Evolutionary conservation across 2,888 invertebrate genomes (phyloP).

Genomic region (Cheilosia vernalis): DNA sequence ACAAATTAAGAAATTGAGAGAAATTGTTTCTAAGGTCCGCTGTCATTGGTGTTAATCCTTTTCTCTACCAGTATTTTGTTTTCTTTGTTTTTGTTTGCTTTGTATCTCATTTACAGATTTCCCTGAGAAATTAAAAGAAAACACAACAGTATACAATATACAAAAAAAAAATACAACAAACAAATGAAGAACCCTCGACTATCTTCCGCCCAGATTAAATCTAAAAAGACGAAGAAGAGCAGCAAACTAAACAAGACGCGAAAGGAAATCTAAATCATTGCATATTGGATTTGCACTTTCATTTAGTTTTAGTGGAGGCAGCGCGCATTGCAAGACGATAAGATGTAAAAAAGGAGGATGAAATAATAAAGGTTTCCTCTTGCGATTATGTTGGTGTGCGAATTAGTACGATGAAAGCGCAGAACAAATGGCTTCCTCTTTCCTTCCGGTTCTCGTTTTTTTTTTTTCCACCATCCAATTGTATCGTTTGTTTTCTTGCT

Average conservation of each 20-base stretch:
- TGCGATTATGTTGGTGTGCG: constrained; percentile 36
- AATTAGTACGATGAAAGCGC: constrained; percentile 55
- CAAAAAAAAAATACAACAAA: neutral
- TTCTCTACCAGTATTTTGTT: neutral
- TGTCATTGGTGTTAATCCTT: constrained; percentile 11
- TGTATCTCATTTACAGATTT: constrained; percentile 33
- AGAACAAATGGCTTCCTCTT: constrained; percentile 62
- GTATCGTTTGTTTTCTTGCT: constrained; percentile 15
- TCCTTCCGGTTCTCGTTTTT: constrained; percentile 46
- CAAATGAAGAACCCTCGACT: constrained; percentile 21
- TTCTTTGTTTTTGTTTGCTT: too few relatives aligned
- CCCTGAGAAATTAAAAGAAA: constrained; percentile 7
- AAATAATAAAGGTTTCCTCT: constrained; percentile 3
- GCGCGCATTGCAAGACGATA: neutral
- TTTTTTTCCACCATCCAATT: neutral
- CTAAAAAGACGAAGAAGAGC: constrained; percentile 29
- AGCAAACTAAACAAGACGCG: constrained; percentile 48
- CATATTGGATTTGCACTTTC: constrained; percentile 73
- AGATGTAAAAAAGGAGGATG: neutral
- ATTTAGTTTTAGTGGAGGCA: constrained; percentile 50
- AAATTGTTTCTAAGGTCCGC: constrained; percentile 42
- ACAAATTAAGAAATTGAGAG: constrained; percentile 44
- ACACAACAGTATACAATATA: neutral
- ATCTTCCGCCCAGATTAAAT: constrained; percentile 14
- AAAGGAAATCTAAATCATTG: constrained; percentile 65